Evolutionary conservation across 1,140 invertebrate genomes (phyloP).

Genomic region (Rhizoglyphus robini): DNA sequence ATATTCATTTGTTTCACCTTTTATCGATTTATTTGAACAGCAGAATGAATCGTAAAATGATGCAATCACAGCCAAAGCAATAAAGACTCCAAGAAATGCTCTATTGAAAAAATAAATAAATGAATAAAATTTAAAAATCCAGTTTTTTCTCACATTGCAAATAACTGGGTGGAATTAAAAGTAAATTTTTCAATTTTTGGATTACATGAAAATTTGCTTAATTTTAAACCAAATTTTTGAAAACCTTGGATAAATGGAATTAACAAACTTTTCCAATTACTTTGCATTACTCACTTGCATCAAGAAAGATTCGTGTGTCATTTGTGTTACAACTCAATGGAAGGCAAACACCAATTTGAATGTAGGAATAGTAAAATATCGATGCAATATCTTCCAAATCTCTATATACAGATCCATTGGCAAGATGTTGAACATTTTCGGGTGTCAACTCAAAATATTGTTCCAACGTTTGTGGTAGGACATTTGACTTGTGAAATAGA

Average conservation of each 20-base stretch:
- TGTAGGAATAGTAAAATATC: background rate
- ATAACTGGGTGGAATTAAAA: too few relatives aligned
- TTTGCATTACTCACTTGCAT: too few relatives aligned
- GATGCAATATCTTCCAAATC: background rate
- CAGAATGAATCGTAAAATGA: background rate
- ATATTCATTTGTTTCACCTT: too few relatives aligned
- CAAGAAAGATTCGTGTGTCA: background rate
- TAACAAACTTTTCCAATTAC: background rate
- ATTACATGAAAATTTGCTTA: background rate
- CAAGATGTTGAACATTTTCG: too few relatives aligned
- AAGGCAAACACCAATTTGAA: constrained; percentile 17
- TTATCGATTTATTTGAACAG: too few relatives aligned
- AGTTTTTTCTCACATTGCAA: background rate
- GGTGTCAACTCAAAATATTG: too few relatives aligned
- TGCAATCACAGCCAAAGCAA: background rate
- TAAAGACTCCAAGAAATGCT: background rate
- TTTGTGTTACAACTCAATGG: constrained; percentile 8
- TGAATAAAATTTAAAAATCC: background rate
- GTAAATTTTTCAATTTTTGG: too few relatives aligned
- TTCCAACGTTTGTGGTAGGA: background rate
- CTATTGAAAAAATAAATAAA: background rate
- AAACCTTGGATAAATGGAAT: too few relatives aligned
- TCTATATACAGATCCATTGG: background rate
- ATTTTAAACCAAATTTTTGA: background rate
- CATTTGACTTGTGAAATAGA: too few relatives aligned